Conservation (phyloP, 2,113 vertebrate genomes). For the Amphilophus citrinellus region DNA sequence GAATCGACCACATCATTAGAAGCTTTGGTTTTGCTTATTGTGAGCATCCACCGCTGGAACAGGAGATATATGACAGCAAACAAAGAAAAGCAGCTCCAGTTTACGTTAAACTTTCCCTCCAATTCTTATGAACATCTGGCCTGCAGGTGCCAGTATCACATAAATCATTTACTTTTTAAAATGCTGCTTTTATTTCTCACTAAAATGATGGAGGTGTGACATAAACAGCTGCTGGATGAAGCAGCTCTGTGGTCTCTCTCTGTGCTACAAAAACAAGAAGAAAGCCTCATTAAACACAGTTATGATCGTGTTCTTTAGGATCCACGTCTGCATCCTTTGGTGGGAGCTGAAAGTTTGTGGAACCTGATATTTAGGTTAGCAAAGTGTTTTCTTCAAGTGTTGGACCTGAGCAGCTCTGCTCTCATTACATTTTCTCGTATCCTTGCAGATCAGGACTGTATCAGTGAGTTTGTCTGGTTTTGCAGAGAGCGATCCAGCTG, state of each 20-base stretch:
- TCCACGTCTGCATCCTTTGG: neutral
- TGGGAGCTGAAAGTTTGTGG: neutral
- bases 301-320: fast-evolving
- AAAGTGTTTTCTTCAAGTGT: neutral
- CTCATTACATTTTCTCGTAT: neutral
- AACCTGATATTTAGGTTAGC: fast-evolving
- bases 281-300: fast-evolving
- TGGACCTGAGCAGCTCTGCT: neutral
- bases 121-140: neutral
- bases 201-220: no score
- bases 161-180: neutral
- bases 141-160: fast-evolving
- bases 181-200: fast-evolving
- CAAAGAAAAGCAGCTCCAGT: neutral
- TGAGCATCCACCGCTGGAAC: neutral
- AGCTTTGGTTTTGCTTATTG: neutral
- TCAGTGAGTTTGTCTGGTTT: neutral
- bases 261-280: neutral
- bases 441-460: no score
- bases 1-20: neutral
- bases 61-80: no score
- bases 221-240: neutral
- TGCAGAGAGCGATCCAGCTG: neutral
- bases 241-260: neutral
- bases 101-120: neutral